Evolutionary conservation across 2,888 invertebrate genomes (phyloP).

Genomic region (Thymelicus lineola): DNA sequence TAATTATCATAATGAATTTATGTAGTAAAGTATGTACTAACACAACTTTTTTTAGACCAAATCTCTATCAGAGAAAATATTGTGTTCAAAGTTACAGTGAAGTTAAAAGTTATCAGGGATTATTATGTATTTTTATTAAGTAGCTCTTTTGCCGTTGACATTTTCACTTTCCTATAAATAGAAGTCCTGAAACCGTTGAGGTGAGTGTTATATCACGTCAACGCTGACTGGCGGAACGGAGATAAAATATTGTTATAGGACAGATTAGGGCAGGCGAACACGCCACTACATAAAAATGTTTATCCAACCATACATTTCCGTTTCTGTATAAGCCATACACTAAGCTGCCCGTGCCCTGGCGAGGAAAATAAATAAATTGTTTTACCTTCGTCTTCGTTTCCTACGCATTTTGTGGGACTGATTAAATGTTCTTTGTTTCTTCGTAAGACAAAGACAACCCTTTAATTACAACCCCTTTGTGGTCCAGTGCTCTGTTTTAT

Average conservation of each 20-base stretch:
- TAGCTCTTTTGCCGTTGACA: no score
- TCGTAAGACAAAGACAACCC: slow-evolving; percentile 14
- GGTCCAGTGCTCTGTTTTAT: neutral
- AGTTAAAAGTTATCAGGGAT: no score
- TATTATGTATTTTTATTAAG: no score
- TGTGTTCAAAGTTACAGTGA: no score
- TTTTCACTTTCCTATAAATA: no score
- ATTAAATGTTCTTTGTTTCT: slow-evolving; percentile 10
- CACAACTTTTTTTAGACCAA: no score
- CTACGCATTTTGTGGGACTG: neutral
- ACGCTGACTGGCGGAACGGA: neutral
- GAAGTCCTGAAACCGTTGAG: no score
- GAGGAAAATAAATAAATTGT: slow-evolving; percentile 1
- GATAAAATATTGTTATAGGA: neutral
- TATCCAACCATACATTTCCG: neutral
- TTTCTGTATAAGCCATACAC: neutral
- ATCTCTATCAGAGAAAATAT: no score
- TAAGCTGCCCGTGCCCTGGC: no score
- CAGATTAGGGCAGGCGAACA: neutral
- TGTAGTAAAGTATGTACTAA: no score
- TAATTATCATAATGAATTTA: no score
- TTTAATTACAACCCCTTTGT: slow-evolving; percentile 5
- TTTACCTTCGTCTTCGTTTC: slow-evolving; percentile 10
- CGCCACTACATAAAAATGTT: neutral
- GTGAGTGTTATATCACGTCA: neutral